Conservation (phyloP, 2,797 vertebrate genomes). For the Coranthus polyacanthus region DNA sequence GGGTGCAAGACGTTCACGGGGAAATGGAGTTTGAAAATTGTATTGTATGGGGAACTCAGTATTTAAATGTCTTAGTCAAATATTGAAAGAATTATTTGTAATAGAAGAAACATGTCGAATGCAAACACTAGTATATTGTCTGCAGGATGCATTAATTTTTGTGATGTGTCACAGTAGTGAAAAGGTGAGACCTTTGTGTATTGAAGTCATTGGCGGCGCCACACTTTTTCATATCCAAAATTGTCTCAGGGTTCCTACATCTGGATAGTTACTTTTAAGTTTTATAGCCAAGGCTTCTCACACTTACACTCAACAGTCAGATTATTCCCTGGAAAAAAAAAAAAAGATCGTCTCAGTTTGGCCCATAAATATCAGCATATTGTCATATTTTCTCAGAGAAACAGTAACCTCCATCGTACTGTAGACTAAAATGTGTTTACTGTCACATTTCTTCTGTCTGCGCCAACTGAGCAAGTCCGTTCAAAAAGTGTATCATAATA, state of each 20-base stretch:
- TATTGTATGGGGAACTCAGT: conserved; percentile 78
- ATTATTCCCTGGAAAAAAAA: no score
- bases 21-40: conserved; percentile 37
- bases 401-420: conserved; percentile 4
- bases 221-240: conserved; percentile 62
- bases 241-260: conserved; percentile 77
- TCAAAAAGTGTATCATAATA: conserved; percentile 18
- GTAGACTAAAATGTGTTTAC: background rate
- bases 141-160: conserved; percentile 67
- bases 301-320: conserved; percentile 7
- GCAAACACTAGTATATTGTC: conserved; percentile 69
- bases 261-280: conserved; percentile 35
- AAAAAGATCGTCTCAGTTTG: no score
- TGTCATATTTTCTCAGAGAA: conserved; percentile 1
- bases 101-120: conserved; percentile 75
- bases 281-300: conserved; percentile 25
- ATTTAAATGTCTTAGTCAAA: conserved; percentile 85
- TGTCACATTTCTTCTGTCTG: no score
- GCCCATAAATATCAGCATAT: conserved; percentile 1
- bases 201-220: conserved; percentile 61
- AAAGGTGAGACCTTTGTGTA: conserved; percentile 64
- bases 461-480: conserved; percentile 1
- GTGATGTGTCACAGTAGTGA: conserved; percentile 76
- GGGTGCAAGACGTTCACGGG: conserved; percentile 51
- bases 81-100: conserved; percentile 84